phyloP scores from a whole-genome alignment of 2,113 vertebrate genomes.

The Camelus bactrianus region DNA sequence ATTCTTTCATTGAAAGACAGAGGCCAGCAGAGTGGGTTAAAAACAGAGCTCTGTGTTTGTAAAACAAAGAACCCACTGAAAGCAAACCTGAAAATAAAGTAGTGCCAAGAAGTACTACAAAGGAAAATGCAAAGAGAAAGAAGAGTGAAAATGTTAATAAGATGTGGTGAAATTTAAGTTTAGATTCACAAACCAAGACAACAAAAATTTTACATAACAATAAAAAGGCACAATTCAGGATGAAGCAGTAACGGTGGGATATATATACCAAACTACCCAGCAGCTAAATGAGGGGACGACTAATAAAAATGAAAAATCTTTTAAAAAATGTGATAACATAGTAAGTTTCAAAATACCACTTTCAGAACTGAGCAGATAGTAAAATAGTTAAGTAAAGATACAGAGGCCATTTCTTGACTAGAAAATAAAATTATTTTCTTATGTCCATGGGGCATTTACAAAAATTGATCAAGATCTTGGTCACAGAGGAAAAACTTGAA shows the following conservation, averaged over 20 bases:
- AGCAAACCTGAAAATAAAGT: not conserved
- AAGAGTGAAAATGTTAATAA: not conserved
- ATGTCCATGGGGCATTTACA: not conserved
- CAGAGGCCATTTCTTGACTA: not conserved
- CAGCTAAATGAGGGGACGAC: not conserved
- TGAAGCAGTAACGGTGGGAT: not conserved
- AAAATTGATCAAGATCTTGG: slow-evolving; percentile 35
- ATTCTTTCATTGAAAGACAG: not conserved
- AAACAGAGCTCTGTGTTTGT: not conserved
- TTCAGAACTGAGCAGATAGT: not conserved
- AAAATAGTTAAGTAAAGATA: not conserved
- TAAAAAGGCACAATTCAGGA: not conserved
- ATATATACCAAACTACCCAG: not conserved
- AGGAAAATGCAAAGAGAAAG: not conserved
- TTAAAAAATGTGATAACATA: not conserved
- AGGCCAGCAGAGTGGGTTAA: not conserved
- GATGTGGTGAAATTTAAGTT: not conserved
- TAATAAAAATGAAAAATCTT: slow-evolving; percentile 21
- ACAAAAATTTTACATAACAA: not conserved
- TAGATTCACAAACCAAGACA: not conserved
- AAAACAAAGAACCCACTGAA: not conserved
- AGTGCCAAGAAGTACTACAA: not conserved
- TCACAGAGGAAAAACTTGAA: not conserved
- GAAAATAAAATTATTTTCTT: slow-evolving; percentile 44
- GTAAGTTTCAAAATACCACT: slow-evolving; percentile 12